Percentiles rank a stretch among this genome's conserved stretches.
Conservation (phyloP, 2,113 vertebrate genomes). For the Lepus europaeus region DNA sequence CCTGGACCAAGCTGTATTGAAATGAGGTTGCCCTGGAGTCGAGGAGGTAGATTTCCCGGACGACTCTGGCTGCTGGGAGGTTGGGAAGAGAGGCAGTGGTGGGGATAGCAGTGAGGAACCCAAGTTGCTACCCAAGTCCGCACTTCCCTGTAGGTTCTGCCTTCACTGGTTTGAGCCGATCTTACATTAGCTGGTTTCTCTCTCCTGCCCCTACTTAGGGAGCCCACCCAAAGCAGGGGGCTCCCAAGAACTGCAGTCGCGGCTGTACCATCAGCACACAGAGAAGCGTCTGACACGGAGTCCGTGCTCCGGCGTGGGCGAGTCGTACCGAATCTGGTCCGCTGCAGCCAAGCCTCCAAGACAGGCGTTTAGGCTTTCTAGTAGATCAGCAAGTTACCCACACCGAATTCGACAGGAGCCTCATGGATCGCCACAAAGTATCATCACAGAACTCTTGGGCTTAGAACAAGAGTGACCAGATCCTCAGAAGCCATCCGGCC, state of each 20-base stretch:
- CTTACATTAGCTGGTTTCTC: neutral
- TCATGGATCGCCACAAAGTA: neutral
- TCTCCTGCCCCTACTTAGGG: neutral
- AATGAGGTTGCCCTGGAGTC: neutral
- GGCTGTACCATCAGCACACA: neutral
- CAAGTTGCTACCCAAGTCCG: neutral
- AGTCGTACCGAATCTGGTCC: neutral
- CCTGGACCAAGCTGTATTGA: neutral
- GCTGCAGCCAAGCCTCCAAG: neutral
- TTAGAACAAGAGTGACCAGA: neutral
- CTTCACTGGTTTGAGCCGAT: neutral
- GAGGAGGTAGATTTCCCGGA: neutral
- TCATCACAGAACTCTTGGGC: neutral
- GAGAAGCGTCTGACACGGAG: neutral
- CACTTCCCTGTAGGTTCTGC: neutral
- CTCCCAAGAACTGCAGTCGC: neutral
- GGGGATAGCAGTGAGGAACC: neutral
- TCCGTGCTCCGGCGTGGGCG: neutral
- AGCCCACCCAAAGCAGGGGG: too few species aligned
- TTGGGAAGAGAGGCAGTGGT: accelerated
- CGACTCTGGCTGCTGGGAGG: neutral
- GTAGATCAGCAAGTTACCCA: neutral
- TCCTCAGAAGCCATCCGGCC: neutral
- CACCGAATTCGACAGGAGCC: neutral
- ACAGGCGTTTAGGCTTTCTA: neutral